Conservation (phyloP, 2,113 vertebrate genomes). For the Brachyhypopomus occidentalis region DNA sequence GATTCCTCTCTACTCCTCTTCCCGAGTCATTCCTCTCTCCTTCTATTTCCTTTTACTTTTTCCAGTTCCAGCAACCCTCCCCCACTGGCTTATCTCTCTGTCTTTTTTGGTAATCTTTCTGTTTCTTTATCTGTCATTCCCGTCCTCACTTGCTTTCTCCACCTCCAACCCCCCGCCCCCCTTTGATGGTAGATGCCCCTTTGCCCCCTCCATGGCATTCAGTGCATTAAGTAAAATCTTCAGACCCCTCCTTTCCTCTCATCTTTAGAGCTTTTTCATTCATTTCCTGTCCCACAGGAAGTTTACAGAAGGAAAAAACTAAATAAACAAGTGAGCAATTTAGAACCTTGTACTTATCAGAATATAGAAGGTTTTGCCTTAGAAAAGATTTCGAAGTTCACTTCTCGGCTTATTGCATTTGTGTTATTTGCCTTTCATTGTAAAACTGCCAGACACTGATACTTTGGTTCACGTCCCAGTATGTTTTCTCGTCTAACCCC, state of each 20-base stretch:
- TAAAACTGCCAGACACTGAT: neutral
- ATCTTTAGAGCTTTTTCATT: slow-evolving; percentile 18
- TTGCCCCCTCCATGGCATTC: slow-evolving; percentile 47
- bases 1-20: slow-evolving; percentile 4
- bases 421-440: slow-evolving; percentile 3
- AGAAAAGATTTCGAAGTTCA: neutral
- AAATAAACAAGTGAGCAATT: slow-evolving; percentile 8
- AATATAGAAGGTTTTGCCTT: neutral
- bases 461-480: neutral
- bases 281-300: slow-evolving; percentile 30
- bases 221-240: slow-evolving; percentile 39
- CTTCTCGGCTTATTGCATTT: neutral
- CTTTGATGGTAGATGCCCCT: slow-evolving; percentile 44
- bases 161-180: slow-evolving; percentile 35
- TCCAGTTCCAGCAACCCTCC: slow-evolving; percentile 68
- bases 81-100: slow-evolving; percentile 65
- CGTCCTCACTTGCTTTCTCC: neutral
- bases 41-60: slow-evolving; percentile 61
- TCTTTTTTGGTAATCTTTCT: slow-evolving; percentile 55
- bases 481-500: slow-evolving; percentile 9
- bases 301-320: neutral
- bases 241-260: neutral
- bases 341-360: slow-evolving; percentile 35
- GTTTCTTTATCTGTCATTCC: slow-evolving; percentile 23
- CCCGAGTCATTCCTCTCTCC: slow-evolving; percentile 48